phyloP scores from a whole-genome alignment of 2,888 invertebrate genomes.

The Sussaba pulchella region DNA sequence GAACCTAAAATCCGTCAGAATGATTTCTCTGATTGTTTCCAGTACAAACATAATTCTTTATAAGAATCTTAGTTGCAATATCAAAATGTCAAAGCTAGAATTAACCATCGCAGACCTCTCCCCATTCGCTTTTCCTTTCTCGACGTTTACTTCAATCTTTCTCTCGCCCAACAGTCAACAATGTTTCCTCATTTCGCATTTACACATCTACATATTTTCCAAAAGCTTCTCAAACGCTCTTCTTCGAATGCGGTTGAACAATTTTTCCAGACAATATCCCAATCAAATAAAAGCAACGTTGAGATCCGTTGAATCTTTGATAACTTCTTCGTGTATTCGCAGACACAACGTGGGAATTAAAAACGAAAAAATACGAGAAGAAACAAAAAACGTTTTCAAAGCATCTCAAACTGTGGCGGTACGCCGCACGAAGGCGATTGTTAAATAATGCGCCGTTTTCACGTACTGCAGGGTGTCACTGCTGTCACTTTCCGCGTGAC shows the following conservation, averaged over 20 bases:
- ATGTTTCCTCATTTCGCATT: constrained; percentile 42
- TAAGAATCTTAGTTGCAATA: too few relatives aligned
- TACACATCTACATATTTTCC: constrained; percentile 6
- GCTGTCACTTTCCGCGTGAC: constrained; percentile 31
- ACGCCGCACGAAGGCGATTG: neutral
- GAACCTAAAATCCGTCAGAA: too few relatives aligned
- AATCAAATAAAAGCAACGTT: neutral
- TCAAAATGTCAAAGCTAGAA: too few relatives aligned
- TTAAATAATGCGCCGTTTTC: constrained; percentile 16
- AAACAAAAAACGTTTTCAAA: neutral
- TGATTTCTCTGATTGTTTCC: too few relatives aligned
- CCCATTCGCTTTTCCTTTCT: constrained; percentile 13
- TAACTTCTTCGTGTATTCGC: neutral
- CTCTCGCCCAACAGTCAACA: constrained; percentile 36
- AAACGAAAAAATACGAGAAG: too few relatives aligned
- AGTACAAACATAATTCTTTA: too few relatives aligned
- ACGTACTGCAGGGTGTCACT: constrained; percentile 31
- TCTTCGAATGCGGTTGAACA: neutral
- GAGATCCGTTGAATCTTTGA: neutral
- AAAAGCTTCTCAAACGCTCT: constrained; percentile 23
- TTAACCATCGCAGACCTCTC: too few relatives aligned
- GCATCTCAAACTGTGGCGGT: constrained; percentile 10
- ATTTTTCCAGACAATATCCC: neutral
- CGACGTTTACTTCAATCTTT: constrained; percentile 38
- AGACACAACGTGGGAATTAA: too few relatives aligned